Percentiles rank a stretch among this genome's conserved stretches.
phyloP scores from a whole-genome alignment of 2,888 invertebrate genomes.

The Liposcelis brunnea region DNA sequence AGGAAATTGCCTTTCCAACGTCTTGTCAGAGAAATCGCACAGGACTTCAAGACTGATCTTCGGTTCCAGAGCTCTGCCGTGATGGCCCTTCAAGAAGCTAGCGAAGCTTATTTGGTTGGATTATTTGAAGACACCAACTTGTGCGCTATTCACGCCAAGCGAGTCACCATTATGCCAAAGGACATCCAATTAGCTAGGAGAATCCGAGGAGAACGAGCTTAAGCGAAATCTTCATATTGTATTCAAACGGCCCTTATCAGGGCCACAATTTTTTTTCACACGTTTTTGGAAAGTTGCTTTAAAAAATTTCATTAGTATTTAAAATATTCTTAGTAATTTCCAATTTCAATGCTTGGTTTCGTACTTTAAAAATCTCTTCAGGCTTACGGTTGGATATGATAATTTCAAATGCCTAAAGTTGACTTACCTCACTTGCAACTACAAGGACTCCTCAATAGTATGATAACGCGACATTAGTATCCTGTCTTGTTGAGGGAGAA shows the following conservation, averaged over 20 bases:
- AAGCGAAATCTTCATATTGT: conserved; percentile 6
- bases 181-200: conserved; percentile 36
- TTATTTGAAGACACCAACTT: conserved; percentile 60
- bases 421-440: too few species aligned
- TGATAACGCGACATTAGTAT: too few species aligned
- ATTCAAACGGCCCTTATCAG: conserved; percentile 10
- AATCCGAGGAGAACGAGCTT: conserved; percentile 19
- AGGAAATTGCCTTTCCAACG: conserved; percentile 35
- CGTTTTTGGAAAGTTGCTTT: too few species aligned
- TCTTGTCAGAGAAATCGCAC: conserved; percentile 35
- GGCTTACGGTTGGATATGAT: too few species aligned
- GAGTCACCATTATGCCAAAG: conserved; percentile 46
- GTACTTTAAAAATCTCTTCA: too few species aligned
- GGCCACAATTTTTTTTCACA: conserved; percentile 4
- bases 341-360: too few species aligned
- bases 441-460: too few species aligned
- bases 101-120: conserved; percentile 40
- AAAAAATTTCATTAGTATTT: too few species aligned
- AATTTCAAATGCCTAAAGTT: too few species aligned
- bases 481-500: too few species aligned
- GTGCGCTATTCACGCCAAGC: conserved; percentile 58
- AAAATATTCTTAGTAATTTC: too few species aligned
- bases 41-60: conserved; percentile 29
- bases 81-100: conserved; percentile 26
- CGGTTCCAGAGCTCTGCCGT: conserved; percentile 28